Base-by-base conservation (phyloP, 2,888 invertebrate genomes). In the Palloptera scutellata region DNA sequence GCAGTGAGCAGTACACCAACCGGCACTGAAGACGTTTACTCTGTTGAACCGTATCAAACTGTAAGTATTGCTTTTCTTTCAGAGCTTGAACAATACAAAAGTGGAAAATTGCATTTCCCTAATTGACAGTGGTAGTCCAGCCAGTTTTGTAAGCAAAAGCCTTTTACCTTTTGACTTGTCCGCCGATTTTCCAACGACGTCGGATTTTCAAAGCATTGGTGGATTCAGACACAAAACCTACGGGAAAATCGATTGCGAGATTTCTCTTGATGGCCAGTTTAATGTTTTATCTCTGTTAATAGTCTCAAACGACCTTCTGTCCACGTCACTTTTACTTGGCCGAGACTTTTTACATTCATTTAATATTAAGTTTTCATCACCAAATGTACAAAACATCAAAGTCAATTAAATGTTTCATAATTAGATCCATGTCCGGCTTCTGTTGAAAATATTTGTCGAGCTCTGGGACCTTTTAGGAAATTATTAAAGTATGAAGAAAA, bases 91-190 rank as follows among this genome's bases (percentile, higher is more conserved):
- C 42, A 19, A 54, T 61, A 19, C 12, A 1, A 61, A 53, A 61
- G 8, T 62, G 0, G 15, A 30, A 52, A 53, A 62, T 15, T 55
- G 17, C n/a, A 20, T 41, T 43, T 66, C 67, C 52, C 45, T 69
- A 19, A 41, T 71, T 48, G 71, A 69, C 17, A 71, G 54, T 48
- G 69, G 69, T 12, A 69, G 69, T 58, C 69, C 68, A 15, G 42
- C 63, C 58, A 69, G 69, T 17, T 69, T 71, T 20, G 48, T 69
- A 15, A 41, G 15, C 13, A 54, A 53, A n/a, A 43, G 57, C 0
- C 1, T 68, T 10, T 20, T 71, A 53, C 68, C 62, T 17, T 61
- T 64, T 40, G 66, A 64, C 5, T 30, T 70, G 42, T 19, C 40
- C 11, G 30, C 59, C 17, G 61, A 52, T 53, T 9, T 42, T n/a